Evolutionary conservation across 2,113 vertebrate species (phyloP).

Genomic region (Vulpes vulpes): DNA sequence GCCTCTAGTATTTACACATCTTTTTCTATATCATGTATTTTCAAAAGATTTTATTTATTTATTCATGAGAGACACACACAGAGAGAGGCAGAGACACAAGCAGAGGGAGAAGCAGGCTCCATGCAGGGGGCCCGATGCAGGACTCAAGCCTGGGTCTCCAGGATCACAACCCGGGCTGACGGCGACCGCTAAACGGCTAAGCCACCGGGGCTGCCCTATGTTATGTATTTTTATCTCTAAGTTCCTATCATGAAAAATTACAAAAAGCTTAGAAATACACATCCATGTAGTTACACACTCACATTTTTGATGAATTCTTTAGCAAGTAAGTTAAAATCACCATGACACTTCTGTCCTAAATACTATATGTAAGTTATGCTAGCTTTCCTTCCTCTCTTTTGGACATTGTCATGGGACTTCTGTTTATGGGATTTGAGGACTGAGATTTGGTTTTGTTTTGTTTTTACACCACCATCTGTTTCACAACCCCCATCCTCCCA

Average conservation of each 20-base stretch:
- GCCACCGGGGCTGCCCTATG: no score
- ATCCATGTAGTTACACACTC: neutral
- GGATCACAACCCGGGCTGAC: no score
- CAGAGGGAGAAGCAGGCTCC: no score
- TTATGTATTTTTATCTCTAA: neutral
- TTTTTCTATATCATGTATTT: neutral
- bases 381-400: neutral
- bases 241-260: neutral
- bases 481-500: neutral
- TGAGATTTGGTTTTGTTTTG: neutral
- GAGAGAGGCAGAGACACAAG: no score
- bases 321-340: neutral
- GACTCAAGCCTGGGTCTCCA: no score
- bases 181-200: no score
- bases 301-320: neutral
- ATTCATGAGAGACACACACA: no score
- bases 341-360: neutral
- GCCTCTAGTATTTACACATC: neutral
- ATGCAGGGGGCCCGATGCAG: no score
- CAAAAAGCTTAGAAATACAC: neutral
- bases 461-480: neutral
- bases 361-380: neutral
- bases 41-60: neutral
- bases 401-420: neutral
- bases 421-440: neutral